Percentiles rank a stretch among this genome's conserved stretches.
These are phyloP conservation scores for Leptopilina myrica DNA, from an alignment of 2,888 invertebrate species.

Conservation along the genomic window DNA sequence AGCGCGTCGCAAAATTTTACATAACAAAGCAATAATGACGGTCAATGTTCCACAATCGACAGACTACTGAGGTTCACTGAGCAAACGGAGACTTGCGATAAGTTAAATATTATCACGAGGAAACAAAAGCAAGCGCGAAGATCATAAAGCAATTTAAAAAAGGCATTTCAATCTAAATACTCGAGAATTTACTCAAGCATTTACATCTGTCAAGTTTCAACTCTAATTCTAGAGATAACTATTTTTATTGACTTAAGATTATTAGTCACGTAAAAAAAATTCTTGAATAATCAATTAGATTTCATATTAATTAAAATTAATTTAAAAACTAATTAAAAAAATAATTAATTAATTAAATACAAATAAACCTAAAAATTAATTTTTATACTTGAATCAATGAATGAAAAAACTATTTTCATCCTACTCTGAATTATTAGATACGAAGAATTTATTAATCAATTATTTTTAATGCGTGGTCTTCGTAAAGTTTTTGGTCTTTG, in stretches of 20 bases:
- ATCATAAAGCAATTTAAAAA: background rate
- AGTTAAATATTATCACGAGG: conserved; percentile 28
- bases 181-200: background rate
- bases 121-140: background rate
- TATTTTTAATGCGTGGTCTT: too few species aligned
- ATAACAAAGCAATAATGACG: background rate
- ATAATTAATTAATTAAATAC: too few species aligned
- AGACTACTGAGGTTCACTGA: conserved; percentile 8
- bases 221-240: background rate
- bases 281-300: background rate
- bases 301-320: too few species aligned
- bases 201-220: background rate
- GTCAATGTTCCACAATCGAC: conserved; percentile 25
- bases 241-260: background rate
- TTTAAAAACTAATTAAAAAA: too few species aligned
- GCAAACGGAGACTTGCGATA: conserved; percentile 9
- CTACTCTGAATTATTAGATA: too few species aligned
- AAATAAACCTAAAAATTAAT: too few species aligned
- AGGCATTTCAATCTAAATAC: conserved; percentile 7
- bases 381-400: too few species aligned
- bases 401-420: too few species aligned
- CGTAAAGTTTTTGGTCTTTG: too few species aligned
- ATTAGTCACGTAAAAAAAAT: background rate
- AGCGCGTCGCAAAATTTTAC: background rate
- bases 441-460: too few species aligned